Base-by-base conservation (phyloP, 1,140 invertebrate species). In the Leptinotarsa undecemlineata region DNA sequence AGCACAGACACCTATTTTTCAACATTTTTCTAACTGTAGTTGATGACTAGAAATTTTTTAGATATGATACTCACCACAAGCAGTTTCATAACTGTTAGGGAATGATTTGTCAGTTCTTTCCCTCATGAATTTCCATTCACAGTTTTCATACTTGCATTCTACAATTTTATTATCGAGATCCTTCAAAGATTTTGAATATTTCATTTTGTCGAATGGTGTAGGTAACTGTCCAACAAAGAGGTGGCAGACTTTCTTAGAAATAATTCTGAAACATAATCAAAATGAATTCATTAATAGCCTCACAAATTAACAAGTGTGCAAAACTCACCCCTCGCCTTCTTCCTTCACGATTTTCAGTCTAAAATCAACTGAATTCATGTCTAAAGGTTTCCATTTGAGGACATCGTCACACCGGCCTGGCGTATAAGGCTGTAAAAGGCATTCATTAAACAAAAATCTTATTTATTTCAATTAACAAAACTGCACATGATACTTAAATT, bases 351-450 rank as follows among this genome's bases (percentile, higher is more conserved):
- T 94, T 85, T 94, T 93, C 17, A 99, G 85, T 81, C 89, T 91
- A 85, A 99, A 99, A 87, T 99, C 98, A 1, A 99, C 92, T 3
- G 97, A 98, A 86, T 99, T 99, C 81, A 96, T 88, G 48, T 92
- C 89, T 4, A 91, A 88, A 0, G 98, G 98, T 86, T 99, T 99
- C 98, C 98, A 99, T 86, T 99, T 99, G 2, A 99, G 85, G 0
- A 98, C 94, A 62, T 92, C 89, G n/a, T 87, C 84, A 84, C 94
- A 97, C 14, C 89, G 86, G 2, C 98, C 98, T 48, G 92, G 82
- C n/a, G 88, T 86, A 84, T 99, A 99, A 0, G 92, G 90, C 90
- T 96, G 85, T 20, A 90, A 77, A 57, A 57, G n/a, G 5, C n/a
- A 57, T 57, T 11, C 6, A 8, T 33, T 33, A 8, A 33, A 33